Percentiles rank a stretch among this genome's conserved stretches.
Conservation (phyloP, 2,797 vertebrate genomes). For the Selene dorsalis region DNA sequence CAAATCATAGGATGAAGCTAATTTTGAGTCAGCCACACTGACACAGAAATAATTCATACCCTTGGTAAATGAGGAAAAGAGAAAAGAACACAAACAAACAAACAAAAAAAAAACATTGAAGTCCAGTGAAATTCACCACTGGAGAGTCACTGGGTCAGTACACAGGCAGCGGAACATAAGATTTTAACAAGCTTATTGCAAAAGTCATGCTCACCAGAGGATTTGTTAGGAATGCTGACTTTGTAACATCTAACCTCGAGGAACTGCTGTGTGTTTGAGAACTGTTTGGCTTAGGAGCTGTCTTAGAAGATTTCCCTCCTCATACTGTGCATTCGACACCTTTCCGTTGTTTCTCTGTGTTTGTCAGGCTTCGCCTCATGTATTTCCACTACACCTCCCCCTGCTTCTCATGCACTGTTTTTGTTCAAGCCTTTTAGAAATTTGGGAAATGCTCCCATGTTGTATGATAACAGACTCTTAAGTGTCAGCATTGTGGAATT, state of each 20-base stretch:
- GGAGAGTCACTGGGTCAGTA: slow-evolving; percentile 60
- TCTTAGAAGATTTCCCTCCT: slow-evolving; percentile 41
- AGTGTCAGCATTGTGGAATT: slow-evolving; percentile 43
- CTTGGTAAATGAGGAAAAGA: slow-evolving; percentile 39
- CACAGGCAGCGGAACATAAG: slow-evolving; percentile 64
- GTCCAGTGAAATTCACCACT: slow-evolving; percentile 33
- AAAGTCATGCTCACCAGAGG: slow-evolving; percentile 61
- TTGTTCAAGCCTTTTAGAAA: neutral
- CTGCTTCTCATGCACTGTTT: neutral
- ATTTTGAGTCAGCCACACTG: slow-evolving; percentile 23
- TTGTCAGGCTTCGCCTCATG: slow-evolving; percentile 43
- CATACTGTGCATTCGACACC: slow-evolving; percentile 4
- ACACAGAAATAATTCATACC: slow-evolving; percentile 24
- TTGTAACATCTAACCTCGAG: slow-evolving; percentile 51
- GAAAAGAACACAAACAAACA: slow-evolving; percentile 17
- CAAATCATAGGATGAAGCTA: slow-evolving; percentile 16
- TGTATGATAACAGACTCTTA: slow-evolving; percentile 12
- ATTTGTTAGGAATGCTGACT: slow-evolving; percentile 70
- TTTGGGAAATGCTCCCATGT: neutral
- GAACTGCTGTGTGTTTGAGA: slow-evolving; percentile 28
- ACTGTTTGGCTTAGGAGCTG: slow-evolving; percentile 42
- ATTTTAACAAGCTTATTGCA: slow-evolving; percentile 69
- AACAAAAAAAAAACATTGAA: slow-evolving; percentile 25
- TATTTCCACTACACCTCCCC: slow-evolving; percentile 21
- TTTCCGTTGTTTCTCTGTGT: slow-evolving; percentile 38